Evolutionary conservation across 2,797 vertebrate species (phyloP).

Genomic region (Prunella strophiata): DNA sequence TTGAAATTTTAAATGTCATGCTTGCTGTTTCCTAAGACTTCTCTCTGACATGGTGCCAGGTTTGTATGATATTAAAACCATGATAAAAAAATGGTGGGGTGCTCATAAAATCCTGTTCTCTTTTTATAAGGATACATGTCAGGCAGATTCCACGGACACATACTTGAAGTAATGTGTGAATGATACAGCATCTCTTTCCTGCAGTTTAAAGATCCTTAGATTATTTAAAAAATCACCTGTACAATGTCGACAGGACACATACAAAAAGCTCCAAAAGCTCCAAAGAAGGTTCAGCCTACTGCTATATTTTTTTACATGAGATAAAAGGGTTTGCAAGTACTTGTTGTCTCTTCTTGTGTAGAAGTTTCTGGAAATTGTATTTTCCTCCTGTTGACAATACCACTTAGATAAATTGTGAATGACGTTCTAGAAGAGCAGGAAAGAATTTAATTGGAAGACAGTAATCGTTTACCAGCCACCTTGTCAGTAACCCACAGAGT

Average conservation of each 20-base stretch:
- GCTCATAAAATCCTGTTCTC: neutral
- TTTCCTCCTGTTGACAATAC: neutral
- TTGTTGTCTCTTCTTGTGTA: neutral
- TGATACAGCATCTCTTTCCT: neutral
- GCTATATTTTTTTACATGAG: neutral
- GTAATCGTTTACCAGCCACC: neutral
- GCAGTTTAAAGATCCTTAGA: neutral
- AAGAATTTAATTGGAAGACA: neutral
- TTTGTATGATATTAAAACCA: neutral
- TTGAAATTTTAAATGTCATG: neutral
- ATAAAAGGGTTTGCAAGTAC: neutral
- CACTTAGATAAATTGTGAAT: neutral
- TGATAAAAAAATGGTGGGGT: neutral
- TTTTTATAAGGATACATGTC: neutral
- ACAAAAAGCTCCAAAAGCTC: neutral
- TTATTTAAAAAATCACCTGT: neutral
- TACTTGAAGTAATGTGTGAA: neutral
- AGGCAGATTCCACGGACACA: neutral
- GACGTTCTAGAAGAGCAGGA: neutral
- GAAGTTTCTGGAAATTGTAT: neutral
- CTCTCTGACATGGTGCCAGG: neutral
- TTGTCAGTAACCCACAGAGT: neutral
- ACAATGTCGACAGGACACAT: neutral
- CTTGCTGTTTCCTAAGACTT: neutral
- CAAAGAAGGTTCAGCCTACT: neutral